Base-by-base conservation (phyloP, 2,888 invertebrate species). In the Idaea straminata region DNA sequence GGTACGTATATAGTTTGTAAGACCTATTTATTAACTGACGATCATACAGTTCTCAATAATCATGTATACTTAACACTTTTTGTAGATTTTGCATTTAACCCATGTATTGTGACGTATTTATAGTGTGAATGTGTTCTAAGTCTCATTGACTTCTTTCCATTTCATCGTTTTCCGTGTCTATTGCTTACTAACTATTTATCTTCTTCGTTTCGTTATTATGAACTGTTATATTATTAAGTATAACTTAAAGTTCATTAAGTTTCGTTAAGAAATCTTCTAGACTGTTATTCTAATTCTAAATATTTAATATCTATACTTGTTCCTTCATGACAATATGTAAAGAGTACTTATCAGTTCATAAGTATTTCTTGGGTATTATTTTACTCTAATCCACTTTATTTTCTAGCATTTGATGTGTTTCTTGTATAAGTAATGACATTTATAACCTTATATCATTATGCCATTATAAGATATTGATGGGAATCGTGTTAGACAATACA, bases 401-500 rank as follows among this genome's bases (percentile, higher is more conserved):
- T 68, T 61, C 61, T 71, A 63, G 36, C 66, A 64, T 71, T 77
- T 76, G 73, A 71, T 83, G 81, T 83, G 81, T 84, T 85, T 78
- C 82, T 86, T 81, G 47, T 74, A 81, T 81, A 79, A 79, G 83
- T 81, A 81, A 82, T 82, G 84, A 83, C 87, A 84, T 87, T 84
- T 86, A 84, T 91, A 90, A 87, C 84, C 86, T 82, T 88, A 86
- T 83, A 86, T 83, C 82, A 85, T 84, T 81, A 87, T 80, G 80
- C 81, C 85, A 88, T 84, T 83, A 84, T 82, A 82, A 83, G 78
- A 89, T 89, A 90, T 92, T 91, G 89, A 90, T 91, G 90, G 90
- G 87, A 87, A 90, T 92, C 91, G 92, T 92, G 92, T 92, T 92
- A 92, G 92, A 92, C 92, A 92, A 92, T 92, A 92, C 92, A 91